Conservation (phyloP, 2,113 vertebrate genomes). For the Sinocyclocheilus anophthalmus region DNA sequence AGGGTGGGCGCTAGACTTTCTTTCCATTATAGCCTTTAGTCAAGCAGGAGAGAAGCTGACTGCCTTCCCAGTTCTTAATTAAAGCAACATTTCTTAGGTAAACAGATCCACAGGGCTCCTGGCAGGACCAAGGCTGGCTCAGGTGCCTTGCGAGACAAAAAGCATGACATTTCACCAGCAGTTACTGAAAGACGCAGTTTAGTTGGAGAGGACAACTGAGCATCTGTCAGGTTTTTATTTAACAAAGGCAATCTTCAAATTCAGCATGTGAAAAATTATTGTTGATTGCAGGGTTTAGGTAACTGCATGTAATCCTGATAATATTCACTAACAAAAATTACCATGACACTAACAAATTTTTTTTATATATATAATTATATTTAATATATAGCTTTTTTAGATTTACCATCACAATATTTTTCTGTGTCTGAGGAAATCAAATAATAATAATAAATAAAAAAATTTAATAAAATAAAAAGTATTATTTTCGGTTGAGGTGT, state of each 20-base stretch:
- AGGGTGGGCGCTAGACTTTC: conserved; percentile 41
- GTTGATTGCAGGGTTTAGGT: background rate
- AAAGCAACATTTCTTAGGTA: conserved; percentile 64
- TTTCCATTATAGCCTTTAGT: conserved; percentile 66
- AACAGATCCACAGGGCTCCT: conserved; percentile 53
- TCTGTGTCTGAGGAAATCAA: no score
- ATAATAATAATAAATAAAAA: no score
- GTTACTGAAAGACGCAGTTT: background rate
- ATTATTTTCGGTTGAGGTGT: no score
- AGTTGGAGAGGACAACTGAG: background rate
- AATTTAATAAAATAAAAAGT: no score
- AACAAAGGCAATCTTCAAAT: conserved; percentile 19
- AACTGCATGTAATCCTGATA: background rate
- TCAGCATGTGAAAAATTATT: background rate
- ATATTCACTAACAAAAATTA: background rate
- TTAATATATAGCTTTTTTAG: no score
- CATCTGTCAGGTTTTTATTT: background rate
- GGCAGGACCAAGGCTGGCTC: conserved; percentile 33
- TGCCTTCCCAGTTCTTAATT: conserved; percentile 68
- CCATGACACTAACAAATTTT: no score
- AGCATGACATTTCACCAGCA: conserved; percentile 33
- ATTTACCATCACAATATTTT: no score
- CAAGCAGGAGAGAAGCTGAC: conserved; percentile 59
- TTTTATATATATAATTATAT: no score
- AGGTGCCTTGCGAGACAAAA: conserved; percentile 29